phyloP scores from a whole-genome alignment of 2,888 invertebrate genomes.

The Tipula helvola region DNA sequence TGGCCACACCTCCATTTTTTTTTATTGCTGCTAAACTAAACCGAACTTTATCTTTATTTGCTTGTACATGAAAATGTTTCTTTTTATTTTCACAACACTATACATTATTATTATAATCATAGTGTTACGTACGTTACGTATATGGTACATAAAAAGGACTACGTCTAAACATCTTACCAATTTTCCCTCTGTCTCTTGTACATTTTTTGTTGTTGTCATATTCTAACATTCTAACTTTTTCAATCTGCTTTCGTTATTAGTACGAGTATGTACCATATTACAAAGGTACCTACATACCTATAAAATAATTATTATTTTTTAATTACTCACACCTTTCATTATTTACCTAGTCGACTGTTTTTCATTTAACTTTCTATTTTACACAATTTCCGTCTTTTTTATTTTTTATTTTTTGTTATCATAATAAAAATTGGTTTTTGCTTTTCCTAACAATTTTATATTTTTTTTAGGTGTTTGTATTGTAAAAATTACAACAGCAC shows the following conservation, averaged over 20 bases:
- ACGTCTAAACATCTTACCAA: neutral
- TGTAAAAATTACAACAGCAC: neutral
- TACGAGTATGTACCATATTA: neutral
- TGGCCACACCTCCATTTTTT: no score
- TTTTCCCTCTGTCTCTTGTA: neutral
- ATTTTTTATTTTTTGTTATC: neutral
- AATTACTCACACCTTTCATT: neutral
- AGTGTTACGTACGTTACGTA: neutral
- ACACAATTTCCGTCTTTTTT: neutral
- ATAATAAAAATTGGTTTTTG: neutral
- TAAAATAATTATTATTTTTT: neutral
- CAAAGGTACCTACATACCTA: neutral
- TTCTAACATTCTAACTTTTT: neutral
- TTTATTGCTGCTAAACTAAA: neutral
- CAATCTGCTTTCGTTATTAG: neutral
- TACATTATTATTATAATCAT: neutral
- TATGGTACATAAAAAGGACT: neutral
- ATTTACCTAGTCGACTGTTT: neutral
- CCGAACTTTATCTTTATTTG: neutral
- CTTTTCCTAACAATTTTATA: neutral
- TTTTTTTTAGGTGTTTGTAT: neutral
- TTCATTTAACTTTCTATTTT: neutral
- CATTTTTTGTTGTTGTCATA: neutral
- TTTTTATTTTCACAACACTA: neutral
- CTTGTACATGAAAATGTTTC: neutral